These are phyloP conservation scores for Dysdera silvatica DNA, from an alignment of 1,140 invertebrate genomes.

Conservation along the genomic window DNA sequence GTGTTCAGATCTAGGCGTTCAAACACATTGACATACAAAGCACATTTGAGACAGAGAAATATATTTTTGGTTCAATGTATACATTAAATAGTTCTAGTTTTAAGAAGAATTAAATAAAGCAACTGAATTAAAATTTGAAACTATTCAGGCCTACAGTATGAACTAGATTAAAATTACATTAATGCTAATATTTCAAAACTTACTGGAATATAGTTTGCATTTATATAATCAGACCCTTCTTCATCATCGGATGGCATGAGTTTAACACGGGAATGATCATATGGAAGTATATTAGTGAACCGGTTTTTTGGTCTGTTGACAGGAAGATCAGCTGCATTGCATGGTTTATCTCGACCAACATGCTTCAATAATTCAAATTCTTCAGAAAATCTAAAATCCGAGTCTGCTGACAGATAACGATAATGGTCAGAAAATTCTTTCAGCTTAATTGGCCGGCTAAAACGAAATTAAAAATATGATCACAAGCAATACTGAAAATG, in stretches of 20 bases:
- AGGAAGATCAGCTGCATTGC: conserved; percentile 82
- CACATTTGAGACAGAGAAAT: too few relatives aligned
- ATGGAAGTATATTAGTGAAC: conserved; percentile 97
- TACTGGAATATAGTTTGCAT: conserved; percentile 86
- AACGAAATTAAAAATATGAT: neutral
- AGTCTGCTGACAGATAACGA: conserved; percentile 90
- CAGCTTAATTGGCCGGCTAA: conserved; percentile 74
- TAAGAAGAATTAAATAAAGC: too few relatives aligned
- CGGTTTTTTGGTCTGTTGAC: conserved; percentile 95
- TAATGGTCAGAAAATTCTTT: conserved; percentile 90
- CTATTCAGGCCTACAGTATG: neutral
- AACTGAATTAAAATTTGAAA: neutral
- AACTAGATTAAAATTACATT: neutral
- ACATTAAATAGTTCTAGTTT: too few relatives aligned
- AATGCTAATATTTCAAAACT: neutral
- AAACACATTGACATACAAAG: too few relatives aligned
- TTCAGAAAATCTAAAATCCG: conserved; percentile 95
- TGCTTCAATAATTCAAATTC: conserved; percentile 97
- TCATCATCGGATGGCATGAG: conserved; percentile 92
- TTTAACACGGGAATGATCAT: conserved; percentile 93
- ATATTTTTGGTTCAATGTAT: too few relatives aligned
- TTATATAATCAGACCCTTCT: conserved; percentile 93
- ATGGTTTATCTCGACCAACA: conserved; percentile 81
- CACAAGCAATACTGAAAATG: too few relatives aligned
- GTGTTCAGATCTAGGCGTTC: too few relatives aligned